Conservation (phyloP, 2,113 vertebrate species). For the Aramus guarauna region DNA sequence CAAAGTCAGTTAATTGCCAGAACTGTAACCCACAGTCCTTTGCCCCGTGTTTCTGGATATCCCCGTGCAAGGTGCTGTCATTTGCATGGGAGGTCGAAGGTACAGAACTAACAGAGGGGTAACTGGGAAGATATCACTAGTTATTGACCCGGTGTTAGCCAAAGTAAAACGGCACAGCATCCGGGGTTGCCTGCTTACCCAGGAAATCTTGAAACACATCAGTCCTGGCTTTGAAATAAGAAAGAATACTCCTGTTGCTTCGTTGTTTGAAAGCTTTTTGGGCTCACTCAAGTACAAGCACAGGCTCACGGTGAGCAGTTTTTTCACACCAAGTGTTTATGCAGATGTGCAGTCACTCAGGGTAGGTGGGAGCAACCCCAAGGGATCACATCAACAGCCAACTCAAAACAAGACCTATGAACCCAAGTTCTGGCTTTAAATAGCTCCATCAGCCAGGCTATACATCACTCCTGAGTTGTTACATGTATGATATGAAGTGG, state of each 20-base stretch:
- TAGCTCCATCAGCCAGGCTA: neutral
- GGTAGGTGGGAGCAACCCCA: neutral
- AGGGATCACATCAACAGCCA: neutral
- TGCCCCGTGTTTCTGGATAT: neutral
- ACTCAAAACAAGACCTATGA: neutral
- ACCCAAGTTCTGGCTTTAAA: neutral
- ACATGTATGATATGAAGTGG: neutral
- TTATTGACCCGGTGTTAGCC: neutral
- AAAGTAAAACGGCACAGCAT: neutral
- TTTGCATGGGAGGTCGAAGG: neutral
- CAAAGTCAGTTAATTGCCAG: neutral
- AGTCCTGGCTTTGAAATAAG: neutral
- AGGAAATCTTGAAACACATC: neutral
- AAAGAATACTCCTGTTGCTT: neutral
- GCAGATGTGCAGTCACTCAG: too few species aligned
- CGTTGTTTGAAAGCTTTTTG: neutral
- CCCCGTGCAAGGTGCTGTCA: neutral
- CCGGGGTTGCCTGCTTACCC: too few species aligned
- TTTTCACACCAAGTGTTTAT: neutral
- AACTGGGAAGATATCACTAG: rapidly evolving
- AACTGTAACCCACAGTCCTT: neutral
- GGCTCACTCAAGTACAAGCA: neutral
- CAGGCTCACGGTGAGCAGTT: neutral
- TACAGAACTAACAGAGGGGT: neutral
- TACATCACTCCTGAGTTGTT: neutral